Percentiles rank a stretch among this genome's conserved stretches.
Conservation (phyloP, 2,113 vertebrate genomes). For the Gymnobelideus leadbeateri region DNA sequence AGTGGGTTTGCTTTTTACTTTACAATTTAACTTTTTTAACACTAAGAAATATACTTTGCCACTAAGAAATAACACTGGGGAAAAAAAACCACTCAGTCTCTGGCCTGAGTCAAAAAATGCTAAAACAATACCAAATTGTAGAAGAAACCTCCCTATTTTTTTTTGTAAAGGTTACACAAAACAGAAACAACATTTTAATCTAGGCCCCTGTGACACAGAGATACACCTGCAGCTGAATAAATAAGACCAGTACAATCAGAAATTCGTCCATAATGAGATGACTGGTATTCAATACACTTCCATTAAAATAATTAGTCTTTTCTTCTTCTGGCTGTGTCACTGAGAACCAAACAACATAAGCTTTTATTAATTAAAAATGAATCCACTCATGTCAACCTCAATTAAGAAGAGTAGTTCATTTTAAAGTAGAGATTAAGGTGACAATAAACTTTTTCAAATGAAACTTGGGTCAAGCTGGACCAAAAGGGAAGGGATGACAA, state of each 20-base stretch:
- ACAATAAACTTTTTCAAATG: constrained; percentile 40
- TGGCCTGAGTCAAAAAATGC: background rate
- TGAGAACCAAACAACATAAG: constrained; percentile 46
- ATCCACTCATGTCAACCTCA: constrained; percentile 2
- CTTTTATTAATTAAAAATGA: background rate
- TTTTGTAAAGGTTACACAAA: constrained; percentile 19
- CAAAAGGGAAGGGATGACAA: background rate
- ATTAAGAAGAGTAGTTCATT: constrained; percentile 2
- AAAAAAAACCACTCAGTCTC: no score
- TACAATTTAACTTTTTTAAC: background rate
- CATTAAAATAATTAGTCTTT: background rate
- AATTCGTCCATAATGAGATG: background rate
- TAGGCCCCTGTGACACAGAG: background rate
- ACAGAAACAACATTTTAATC: background rate
- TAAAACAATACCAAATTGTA: constrained; percentile 38
- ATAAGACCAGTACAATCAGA: background rate
- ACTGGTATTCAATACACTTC: background rate
- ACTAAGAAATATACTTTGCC: background rate
- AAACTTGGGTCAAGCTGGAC: background rate
- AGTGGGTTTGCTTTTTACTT: background rate
- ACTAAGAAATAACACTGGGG: background rate
- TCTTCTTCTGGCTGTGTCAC: background rate
- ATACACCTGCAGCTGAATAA: background rate
- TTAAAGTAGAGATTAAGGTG: constrained; percentile 13
- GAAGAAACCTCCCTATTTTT: constrained; percentile 42